These are phyloP conservation scores for Oncorhynchus kisutch DNA, from an alignment of 2,113 vertebrate species.

Conservation along the genomic window DNA sequence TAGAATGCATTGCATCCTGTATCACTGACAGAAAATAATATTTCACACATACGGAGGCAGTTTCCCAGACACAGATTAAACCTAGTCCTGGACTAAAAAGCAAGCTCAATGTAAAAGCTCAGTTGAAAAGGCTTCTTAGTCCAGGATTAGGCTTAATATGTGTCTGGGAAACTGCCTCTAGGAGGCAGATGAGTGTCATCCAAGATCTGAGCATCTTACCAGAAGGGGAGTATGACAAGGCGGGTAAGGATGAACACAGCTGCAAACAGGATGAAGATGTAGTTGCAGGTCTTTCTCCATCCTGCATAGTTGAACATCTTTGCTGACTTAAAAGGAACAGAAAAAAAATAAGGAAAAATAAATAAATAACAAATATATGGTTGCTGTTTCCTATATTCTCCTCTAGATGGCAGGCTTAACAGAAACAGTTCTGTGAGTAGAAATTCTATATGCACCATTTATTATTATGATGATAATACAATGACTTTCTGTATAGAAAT, in stretches of 20 bases:
- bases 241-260: slow-evolving; percentile 87
- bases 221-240: slow-evolving; percentile 90
- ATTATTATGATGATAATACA: too few relatives aligned
- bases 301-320: slow-evolving; percentile 98
- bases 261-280: slow-evolving; percentile 88
- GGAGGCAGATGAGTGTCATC: too few relatives aligned
- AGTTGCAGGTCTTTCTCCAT: slow-evolving; percentile 92
- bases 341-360: neutral
- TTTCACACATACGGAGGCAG: too few relatives aligned
- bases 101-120: too few relatives aligned
- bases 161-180: too few relatives aligned
- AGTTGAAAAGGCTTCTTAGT: too few relatives aligned
- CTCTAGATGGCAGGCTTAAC: slow-evolving; percentile 52
- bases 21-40: too few relatives aligned
- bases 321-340: slow-evolving; percentile 79
- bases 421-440: neutral
- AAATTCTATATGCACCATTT: neutral
- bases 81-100: too few relatives aligned
- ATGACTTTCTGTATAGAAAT: too few relatives aligned
- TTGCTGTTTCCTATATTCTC: slow-evolving; percentile 4
- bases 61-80: neutral
- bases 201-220: slow-evolving; percentile 71
- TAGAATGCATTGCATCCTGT: neutral
- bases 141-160: too few relatives aligned
- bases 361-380: neutral